Percentiles rank a stretch among this genome's conserved stretches.
These are phyloP conservation scores for Ceraclea dissimilis DNA, from an alignment of 2,888 invertebrate genomes.

Conservation along the genomic window DNA sequence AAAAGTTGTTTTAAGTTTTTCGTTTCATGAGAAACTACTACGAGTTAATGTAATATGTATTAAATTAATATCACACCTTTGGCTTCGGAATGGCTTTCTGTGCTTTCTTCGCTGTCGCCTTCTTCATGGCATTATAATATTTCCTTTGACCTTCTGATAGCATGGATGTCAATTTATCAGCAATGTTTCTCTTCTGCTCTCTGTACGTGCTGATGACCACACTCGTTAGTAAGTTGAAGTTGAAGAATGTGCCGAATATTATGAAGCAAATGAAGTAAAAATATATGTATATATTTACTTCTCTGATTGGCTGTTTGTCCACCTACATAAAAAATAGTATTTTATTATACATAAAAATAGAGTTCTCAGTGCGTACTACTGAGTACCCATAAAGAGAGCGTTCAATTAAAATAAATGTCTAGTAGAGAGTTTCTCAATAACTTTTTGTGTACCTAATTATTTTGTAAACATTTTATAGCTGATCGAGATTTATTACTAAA, in stretches of 20 bases:
- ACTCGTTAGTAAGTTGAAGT: slow-evolving; percentile 98
- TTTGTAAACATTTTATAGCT: no score
- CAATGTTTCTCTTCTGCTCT: slow-evolving; percentile 98
- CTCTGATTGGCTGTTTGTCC: slow-evolving; percentile 84
- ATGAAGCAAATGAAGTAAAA: slow-evolving; percentile 99
- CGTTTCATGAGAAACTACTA: no score
- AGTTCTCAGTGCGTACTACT: no score
- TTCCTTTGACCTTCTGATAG: slow-evolving; percentile 99
- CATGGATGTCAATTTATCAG: slow-evolving; percentile 97
- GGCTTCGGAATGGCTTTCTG: slow-evolving; percentile 97
- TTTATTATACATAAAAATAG: no score
- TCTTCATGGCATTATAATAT: slow-evolving; percentile 99
- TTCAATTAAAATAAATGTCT: no score
- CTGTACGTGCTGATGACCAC: slow-evolving; percentile 99
- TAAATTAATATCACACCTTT: slow-evolving; percentile 57
- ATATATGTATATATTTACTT: slow-evolving; percentile 95
- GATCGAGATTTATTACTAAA: no score
- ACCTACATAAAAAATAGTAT: slow-evolving; percentile 59
- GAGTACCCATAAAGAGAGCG: no score
- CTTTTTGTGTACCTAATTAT: no score
- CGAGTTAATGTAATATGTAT: no score
- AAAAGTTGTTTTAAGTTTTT: slow-evolving; percentile 2
- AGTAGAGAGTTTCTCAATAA: no score
- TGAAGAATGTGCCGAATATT: slow-evolving; percentile 98
- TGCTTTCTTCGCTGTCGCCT: slow-evolving; percentile 97